These are phyloP conservation scores for Chloroceryle amazona DNA, from an alignment of 2,797 vertebrate genomes.

Conservation along the genomic window DNA sequence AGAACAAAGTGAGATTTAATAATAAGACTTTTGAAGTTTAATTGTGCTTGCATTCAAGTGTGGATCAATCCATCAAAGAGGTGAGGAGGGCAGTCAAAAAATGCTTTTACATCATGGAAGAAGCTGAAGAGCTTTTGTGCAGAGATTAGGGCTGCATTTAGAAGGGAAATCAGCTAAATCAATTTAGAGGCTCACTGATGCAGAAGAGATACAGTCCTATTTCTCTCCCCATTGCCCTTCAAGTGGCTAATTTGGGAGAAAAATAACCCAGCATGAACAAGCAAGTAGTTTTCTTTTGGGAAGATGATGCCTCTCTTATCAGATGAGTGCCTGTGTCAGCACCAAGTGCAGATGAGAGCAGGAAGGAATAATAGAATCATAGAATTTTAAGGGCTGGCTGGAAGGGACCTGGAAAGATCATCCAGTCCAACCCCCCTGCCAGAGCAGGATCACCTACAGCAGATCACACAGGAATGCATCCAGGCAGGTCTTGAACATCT, in stretches of 20 bases:
- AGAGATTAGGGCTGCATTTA: not conserved
- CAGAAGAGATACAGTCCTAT: not conserved
- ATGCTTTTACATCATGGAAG: not conserved
- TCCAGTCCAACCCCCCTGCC: too few relatives aligned
- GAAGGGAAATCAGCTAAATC: not conserved
- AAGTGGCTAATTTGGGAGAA: not conserved
- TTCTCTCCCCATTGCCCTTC: not conserved
- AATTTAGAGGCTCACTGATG: not conserved
- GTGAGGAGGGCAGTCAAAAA: not conserved
- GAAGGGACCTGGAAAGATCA: too few relatives aligned
- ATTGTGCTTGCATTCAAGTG: not conserved
- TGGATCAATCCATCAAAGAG: not conserved
- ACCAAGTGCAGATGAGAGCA: accelerated
- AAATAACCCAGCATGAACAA: not conserved
- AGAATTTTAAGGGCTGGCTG: too few relatives aligned
- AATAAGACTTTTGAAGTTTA: not conserved
- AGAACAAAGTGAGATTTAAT: not conserved
- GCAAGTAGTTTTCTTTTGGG: not conserved
- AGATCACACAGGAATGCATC: too few relatives aligned
- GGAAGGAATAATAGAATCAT: too few relatives aligned
- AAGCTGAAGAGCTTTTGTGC: not conserved
- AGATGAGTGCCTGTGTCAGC: not conserved
- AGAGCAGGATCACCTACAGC: too few relatives aligned
- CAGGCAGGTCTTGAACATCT: too few relatives aligned
- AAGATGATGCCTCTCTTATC: not conserved